Base-by-base conservation (phyloP, 2,888 invertebrate species). In the Pharmacophagus antenor region DNA sequence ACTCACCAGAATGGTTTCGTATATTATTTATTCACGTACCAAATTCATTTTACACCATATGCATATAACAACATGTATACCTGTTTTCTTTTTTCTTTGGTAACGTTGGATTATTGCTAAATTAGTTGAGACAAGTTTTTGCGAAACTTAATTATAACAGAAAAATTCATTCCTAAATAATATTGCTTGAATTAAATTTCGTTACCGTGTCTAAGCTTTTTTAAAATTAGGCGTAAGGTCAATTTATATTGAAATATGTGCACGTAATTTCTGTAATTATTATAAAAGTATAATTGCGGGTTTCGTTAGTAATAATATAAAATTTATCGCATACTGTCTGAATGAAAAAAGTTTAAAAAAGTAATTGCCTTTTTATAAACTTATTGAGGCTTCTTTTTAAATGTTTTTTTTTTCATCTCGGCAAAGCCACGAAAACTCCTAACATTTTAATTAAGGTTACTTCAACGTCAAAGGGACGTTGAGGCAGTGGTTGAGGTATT, bases 381-480 rank as follows among this genome's bases (percentile, higher is more conserved):
- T 48, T 48, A 25, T 37, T 21, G 31, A 20, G 41, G 37, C 48
- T 56, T 52, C 46, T 61, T 44, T 52, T 56, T 46, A 21, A 55
- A 54, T 37, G 42, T 23, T 27, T 20, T 55, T 27, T 58, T 54
- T 51, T 56, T 20, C 56, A 51, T 47, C 59, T 50, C 42, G 20
- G 47, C 52, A 22, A 55, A 55, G 59, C 55, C 50, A 46, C 59
- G 31, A 55, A 61, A 61, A 56, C 41, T 52, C 56, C 46, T 27
- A 61, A 56, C 51, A 52, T 61, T 61, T 61, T 61, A 56, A 61
- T 56, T 61, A 56, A 61, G 61, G 56, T 56, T 56, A 52, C 56
- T 52, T 56, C 61, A 61, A 52, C 51, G 61, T 56, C 56, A 61
- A 61, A 56, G 49, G 61, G 52, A 52, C 56, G 56, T 31, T 46